Evolutionary conservation across 2,888 invertebrate species (phyloP).

Genomic region (Baronia brevicornis): DNA sequence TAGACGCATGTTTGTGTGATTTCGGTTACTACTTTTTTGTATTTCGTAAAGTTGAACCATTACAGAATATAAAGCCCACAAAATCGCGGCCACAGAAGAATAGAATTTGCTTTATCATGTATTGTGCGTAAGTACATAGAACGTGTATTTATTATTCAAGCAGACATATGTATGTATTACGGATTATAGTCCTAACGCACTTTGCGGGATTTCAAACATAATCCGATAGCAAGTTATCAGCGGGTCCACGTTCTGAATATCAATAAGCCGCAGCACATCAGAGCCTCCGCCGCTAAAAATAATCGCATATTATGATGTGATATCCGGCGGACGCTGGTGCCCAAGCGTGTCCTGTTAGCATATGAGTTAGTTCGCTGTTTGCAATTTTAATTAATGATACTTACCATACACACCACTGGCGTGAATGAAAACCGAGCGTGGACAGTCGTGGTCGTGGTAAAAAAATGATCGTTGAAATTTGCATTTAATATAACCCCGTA

Average conservation of each 20-base stretch:
- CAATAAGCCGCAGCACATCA: constrained; percentile 30
- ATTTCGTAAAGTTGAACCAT: too few species aligned
- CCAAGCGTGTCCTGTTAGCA: constrained; percentile 57
- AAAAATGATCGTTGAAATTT: too few species aligned
- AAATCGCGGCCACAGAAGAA: too few species aligned
- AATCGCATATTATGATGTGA: constrained; percentile 42
- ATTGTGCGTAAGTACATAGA: too few species aligned
- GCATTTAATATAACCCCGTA: too few species aligned
- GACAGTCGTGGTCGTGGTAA: too few species aligned
- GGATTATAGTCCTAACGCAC: neutral
- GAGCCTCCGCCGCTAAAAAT: constrained; percentile 46
- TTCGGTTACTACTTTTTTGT: too few species aligned
- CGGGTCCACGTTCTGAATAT: constrained; percentile 38
- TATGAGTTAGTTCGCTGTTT: constrained; percentile 37
- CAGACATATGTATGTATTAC: neutral
- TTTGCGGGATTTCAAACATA: constrained; percentile 11
- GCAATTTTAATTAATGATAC: constrained; percentile 22
- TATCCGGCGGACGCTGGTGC: constrained; percentile 55
- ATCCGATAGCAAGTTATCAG: constrained; percentile 9
- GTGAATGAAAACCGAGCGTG: constrained; percentile 1
- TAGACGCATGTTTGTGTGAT: too few species aligned
- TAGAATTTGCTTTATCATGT: too few species aligned
- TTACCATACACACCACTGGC: neutral
- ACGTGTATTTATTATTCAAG: constrained; percentile 1
- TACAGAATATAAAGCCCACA: too few species aligned